Evolutionary conservation across 2,113 vertebrate genomes (phyloP).

Genomic region (Sapayoa aenigma): DNA sequence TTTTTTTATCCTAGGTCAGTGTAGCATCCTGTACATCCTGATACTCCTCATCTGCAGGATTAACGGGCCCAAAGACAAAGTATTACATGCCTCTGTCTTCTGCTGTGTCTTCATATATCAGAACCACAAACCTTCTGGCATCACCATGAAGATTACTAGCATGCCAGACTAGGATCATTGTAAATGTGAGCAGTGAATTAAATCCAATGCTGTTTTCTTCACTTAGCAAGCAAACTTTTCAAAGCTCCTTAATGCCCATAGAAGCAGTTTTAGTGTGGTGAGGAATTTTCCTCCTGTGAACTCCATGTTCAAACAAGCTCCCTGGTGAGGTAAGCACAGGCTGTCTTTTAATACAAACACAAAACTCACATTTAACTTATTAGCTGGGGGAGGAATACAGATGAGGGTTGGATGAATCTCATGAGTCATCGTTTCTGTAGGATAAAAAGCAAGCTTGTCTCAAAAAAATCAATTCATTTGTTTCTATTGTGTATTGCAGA

Average conservation of each 20-base stretch:
- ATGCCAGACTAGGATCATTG: background rate
- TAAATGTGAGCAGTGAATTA: background rate
- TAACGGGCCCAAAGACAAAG: background rate
- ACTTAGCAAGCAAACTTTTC: background rate
- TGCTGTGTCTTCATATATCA: background rate
- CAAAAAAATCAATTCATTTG: slow-evolving; percentile 68
- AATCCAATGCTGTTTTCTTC: background rate
- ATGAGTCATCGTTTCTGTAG: slow-evolving; percentile 69
- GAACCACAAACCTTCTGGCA: background rate
- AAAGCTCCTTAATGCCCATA: background rate
- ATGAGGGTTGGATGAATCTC: slow-evolving; percentile 45
- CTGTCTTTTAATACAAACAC: slow-evolving; percentile 46
- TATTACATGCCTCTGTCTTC: background rate
- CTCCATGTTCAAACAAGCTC: slow-evolving; percentile 22
- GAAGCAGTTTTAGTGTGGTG: background rate
- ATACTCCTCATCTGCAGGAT: background rate
- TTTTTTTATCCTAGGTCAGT: background rate
- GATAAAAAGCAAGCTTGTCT: slow-evolving; percentile 65
- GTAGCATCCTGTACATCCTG: background rate
- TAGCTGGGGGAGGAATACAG: slow-evolving; percentile 68
- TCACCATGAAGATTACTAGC: background rate
- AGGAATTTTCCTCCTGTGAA: background rate
- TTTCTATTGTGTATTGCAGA: slow-evolving; percentile 59
- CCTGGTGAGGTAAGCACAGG: slow-evolving; percentile 14
- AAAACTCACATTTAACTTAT: slow-evolving; percentile 69